Evolutionary conservation across 2,888 invertebrate species (phyloP), one percentile per base, ranked within the genome.

Genomic region (Mimas tiliae): DNA sequence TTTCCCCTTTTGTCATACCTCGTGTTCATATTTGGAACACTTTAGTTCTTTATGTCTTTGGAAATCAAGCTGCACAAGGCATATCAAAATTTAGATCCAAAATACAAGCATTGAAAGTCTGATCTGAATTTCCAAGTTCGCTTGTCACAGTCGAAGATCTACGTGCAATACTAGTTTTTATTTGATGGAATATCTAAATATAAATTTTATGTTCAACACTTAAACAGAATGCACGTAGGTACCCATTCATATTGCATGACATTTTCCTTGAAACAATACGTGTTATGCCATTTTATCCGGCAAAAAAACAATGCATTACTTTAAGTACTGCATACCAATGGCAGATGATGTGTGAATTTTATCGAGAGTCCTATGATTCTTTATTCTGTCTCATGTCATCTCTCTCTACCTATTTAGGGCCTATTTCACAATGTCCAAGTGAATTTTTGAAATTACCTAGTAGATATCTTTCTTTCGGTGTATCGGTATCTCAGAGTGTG

Each of bases 201-300:
- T 34, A 34, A 52, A 27, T 53, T 27, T 4, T 27, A 55, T 16
- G 34, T 38, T 6, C 3, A 55, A 16, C 55, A 55, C 16, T n/a
- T n/a, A 34, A 7, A n/a, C 14, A 16, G 48, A 6, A 33, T 16
- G 16, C 55, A 16, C 38, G 9, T 16, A 55, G 34, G 11, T n/a
- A n/a, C n/a, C n/a, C 11, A n/a, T 9, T 34, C 4, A 19, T 42
- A 58, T 42, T 58, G 38, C 42, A 58, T 58, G 42, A 38, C 38
- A 12, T 42, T 58, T 19, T 58, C 58, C 42, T 58, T 58, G 58
- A 58, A 58, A 58, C 58, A 55, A 38, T 55, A 34, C 34, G 42
- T 58, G 42, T 21, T 58, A 19, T 58, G 19, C 42, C 42, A 11
- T 42, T 6, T 42, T 19, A 27, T 19, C 19, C 19, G 7, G 38